These are phyloP conservation scores for Selene dorsalis DNA, from an alignment of 2,797 vertebrate genomes.

Conservation along the genomic window DNA sequence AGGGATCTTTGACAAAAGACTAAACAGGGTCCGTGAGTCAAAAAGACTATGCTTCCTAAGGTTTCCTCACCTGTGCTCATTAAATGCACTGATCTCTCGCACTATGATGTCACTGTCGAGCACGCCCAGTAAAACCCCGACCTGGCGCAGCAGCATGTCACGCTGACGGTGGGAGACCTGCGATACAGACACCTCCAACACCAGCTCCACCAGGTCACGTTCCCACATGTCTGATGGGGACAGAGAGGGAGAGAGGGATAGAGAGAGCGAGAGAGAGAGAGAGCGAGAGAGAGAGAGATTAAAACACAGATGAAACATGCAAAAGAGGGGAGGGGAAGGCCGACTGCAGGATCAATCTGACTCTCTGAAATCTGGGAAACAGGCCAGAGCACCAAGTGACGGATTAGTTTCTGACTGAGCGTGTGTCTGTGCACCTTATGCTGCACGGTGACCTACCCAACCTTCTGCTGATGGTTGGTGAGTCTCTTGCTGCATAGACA, in stretches of 20 bases:
- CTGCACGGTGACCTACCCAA: constrained; percentile 45
- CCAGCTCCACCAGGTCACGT: constrained; percentile 94
- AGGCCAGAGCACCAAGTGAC: constrained; percentile 51
- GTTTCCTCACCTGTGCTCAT: constrained; percentile 90
- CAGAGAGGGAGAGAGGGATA: background rate
- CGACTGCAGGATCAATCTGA: constrained; percentile 46
- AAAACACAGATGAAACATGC: background rate
- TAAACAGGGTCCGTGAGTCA: background rate
- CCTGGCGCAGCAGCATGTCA: constrained; percentile 97
- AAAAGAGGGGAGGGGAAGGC: background rate
- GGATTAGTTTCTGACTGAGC: constrained; percentile 56
- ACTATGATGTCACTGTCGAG: constrained; percentile 96
- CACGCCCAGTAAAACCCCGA: constrained; percentile 93
- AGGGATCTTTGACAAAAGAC: background rate
- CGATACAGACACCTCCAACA: constrained; percentile 92
- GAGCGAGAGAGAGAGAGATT: background rate
- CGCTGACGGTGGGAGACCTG: constrained; percentile 94
- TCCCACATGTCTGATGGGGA: constrained; percentile 87
- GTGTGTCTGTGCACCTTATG: constrained; percentile 56
- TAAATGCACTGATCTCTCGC: constrained; percentile 92
- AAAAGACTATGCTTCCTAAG: too few species aligned
- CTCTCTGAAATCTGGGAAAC: constrained; percentile 53
- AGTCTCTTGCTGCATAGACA: constrained; percentile 18
- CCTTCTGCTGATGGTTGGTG: constrained; percentile 27
- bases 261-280: background rate